Base-by-base conservation (phyloP, 2,797 vertebrate species). In the Acomys russatus region DNA sequence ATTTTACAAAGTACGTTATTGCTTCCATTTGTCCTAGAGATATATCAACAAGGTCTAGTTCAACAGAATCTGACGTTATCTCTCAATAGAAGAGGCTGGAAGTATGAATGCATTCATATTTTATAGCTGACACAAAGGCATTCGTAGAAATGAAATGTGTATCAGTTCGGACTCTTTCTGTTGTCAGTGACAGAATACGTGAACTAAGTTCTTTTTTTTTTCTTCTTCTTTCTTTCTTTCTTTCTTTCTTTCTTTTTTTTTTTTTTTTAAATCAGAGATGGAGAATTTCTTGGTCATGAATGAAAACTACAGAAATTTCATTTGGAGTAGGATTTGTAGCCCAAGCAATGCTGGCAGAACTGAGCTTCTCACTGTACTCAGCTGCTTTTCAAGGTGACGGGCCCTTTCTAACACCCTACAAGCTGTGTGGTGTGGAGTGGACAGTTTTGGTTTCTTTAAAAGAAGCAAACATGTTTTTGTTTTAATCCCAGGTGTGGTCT, bases 1-100 rank as follows among this genome's bases (percentile, higher is more conserved):
- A 51, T 84, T 96, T 91, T 85, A 95, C 61, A 44, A 82, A 96
- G 71, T 64, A 68, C 9, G 15, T 91, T 90, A 89, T 96, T 90
- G 77, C 89, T 94, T 96, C 66, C 71, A 70, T 96, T 96, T 97
- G 88, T 94, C 83, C 64, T 85, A 80, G 76, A 94, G 96, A 70
- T 79, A 25, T n/a, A 70, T 88, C 90, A 91, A 77, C 54, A 64
- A 73, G 68, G 23, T 90, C 49, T 90, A 83, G 85, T 96, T 95
- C 94, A 95, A 97, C 71, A 82, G 83, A 94, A 87, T 90, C 84
- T 85, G 49, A 94, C 64, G 90, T 90, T 86, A 88, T 82, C 91
- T 97, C 78, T 92, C 63, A 76, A 63, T 9, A 90, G 95, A 92
- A 96, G 89, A 87, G 79, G 33, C 73, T 68, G 59, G 80, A 91